Conservation (phyloP, 2,888 invertebrate genomes). For the Lithophane leautieri region DNA sequence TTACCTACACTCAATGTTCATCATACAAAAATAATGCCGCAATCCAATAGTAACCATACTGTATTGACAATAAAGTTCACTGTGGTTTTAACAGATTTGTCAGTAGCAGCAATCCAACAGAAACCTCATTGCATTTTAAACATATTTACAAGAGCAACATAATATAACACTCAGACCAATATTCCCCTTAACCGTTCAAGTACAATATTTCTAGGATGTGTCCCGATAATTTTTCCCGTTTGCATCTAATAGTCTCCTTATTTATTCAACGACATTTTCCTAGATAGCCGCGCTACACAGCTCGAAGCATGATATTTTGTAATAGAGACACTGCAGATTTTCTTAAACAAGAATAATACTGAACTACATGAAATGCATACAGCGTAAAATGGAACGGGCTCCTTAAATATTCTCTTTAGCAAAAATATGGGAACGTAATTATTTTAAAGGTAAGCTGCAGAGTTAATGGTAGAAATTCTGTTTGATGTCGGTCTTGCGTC, state of each 20-base stretch:
- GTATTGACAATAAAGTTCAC: no score
- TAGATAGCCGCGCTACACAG: conserved; percentile 27
- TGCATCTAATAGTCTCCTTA: conserved; percentile 17
- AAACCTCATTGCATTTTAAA: background rate
- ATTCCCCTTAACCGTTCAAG: background rate
- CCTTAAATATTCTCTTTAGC: conserved; percentile 40
- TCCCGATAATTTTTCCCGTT: background rate
- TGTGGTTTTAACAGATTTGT: no score
- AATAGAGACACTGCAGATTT: conserved; percentile 44
- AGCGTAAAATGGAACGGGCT: conserved; percentile 46
- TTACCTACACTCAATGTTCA: no score
- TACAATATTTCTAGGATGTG: background rate
- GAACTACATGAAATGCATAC: conserved; percentile 31
- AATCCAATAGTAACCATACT: no score
- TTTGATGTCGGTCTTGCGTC: background rate
- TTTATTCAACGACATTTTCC: conserved; percentile 31
- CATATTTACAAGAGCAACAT: background rate
- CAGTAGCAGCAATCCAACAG: no score
- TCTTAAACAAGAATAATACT: conserved; percentile 48
- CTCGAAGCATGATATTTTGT: conserved; percentile 32
- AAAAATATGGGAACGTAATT: conserved; percentile 29
- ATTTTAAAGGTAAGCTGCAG: conserved; percentile 11
- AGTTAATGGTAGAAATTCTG: background rate
- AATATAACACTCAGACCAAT: background rate
- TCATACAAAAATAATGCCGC: no score